phyloP scores from a whole-genome alignment of 2,797 vertebrate genomes.

The Remorina albescens region DNA sequence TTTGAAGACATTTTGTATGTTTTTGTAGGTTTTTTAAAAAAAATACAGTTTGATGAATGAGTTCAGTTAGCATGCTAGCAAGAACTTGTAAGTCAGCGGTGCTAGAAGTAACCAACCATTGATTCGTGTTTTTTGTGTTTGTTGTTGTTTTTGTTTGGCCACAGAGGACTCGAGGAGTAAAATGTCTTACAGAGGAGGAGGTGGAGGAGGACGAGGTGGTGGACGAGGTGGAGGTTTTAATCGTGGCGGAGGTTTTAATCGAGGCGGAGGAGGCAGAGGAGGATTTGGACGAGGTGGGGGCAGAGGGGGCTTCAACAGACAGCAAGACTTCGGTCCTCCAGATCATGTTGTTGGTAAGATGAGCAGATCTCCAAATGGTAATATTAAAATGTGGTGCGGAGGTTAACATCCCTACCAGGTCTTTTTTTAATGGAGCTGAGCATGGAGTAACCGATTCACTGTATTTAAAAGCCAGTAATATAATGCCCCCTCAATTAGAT shows the following conservation, averaged over 20 bases:
- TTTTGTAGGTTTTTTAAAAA: too few species aligned
- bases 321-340: conserved; percentile 92
- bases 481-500: too few species aligned
- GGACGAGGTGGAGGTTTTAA: conserved; percentile 80
- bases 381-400: not conserved
- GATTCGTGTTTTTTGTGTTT: not conserved
- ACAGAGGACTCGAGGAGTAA: conserved; percentile 34
- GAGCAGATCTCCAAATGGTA: fast-evolving
- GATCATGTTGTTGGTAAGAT: conserved; percentile 94
- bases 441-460: too few species aligned
- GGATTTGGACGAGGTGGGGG: conserved; percentile 89
- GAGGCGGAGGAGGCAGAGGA: conserved; percentile 66
- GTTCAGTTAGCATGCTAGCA: conserved; percentile 51
- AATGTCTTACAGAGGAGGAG: conserved; percentile 90
- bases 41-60: not conserved
- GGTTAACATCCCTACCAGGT: too few species aligned
- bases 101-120: too few species aligned
- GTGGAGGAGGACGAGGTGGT: conserved; percentile 67
- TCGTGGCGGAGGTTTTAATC: conserved; percentile 82
- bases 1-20: fast-evolving
- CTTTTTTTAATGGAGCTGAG: too few species aligned
- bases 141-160: not conserved
- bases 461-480: too few species aligned
- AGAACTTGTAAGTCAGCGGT: not conserved
- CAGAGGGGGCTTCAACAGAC: conserved; percentile 92